These are phyloP conservation scores for Phyllopteryx taeniolatus DNA, from an alignment of 2,113 vertebrate genomes.

Conservation along the genomic window DNA sequence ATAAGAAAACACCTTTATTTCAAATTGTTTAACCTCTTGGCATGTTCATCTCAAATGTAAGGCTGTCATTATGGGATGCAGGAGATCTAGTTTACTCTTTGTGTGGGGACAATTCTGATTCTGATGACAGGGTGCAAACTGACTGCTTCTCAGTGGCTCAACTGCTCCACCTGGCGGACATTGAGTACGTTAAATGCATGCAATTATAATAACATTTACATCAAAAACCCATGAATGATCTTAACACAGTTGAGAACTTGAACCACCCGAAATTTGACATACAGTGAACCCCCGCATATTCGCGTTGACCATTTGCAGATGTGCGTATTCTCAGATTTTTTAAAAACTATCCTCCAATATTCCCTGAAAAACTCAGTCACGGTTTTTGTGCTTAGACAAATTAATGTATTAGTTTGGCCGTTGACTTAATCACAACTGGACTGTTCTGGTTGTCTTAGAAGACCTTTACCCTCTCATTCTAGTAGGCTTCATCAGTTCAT, in stretches of 20 bases:
- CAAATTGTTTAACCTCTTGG: background rate
- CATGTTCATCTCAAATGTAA: conserved; percentile 2
- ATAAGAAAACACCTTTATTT: conserved; percentile 27
- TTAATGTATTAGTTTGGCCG: background rate
- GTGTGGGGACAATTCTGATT: conserved; percentile 10
- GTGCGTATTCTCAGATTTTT: background rate
- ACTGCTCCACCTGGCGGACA: conserved; percentile 48
- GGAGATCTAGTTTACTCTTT: conserved; percentile 16
- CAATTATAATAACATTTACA: background rate
- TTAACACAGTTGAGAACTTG: background rate
- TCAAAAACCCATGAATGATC: background rate
- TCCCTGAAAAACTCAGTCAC: background rate
- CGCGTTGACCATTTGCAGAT: background rate
- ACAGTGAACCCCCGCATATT: background rate
- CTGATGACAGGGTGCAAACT: background rate
- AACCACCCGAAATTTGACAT: background rate
- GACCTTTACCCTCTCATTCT: no score
- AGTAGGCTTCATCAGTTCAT: no score
- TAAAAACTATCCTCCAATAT: background rate
- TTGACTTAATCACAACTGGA: no score
- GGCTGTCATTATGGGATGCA: background rate
- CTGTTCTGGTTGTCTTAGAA: no score
- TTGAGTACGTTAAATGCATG: background rate
- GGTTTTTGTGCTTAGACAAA: background rate
- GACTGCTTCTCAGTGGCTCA: background rate